phyloP scores from a whole-genome alignment of 2,113 vertebrate species.

The Catharus bicknelli region DNA sequence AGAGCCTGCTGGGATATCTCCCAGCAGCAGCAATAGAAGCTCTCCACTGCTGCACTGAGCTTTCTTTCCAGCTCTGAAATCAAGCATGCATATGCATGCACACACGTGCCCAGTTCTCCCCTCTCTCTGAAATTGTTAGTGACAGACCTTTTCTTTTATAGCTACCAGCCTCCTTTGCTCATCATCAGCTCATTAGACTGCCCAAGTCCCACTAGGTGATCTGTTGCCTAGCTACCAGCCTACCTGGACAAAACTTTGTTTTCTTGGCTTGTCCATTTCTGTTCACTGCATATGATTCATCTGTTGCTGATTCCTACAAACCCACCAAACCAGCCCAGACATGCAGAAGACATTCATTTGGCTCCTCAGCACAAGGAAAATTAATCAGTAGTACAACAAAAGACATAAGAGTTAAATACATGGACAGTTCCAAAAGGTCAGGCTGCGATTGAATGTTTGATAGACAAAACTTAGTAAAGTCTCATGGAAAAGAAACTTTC shows the following conservation, averaged over 20 bases:
- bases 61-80: neutral
- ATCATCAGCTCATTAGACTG: neutral
- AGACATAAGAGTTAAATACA: neutral
- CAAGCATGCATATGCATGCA: neutral
- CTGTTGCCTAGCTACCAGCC: neutral
- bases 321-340: slow-evolving; percentile 1
- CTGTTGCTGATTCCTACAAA: neutral
- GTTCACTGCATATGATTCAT: slow-evolving; percentile 17
- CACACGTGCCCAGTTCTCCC: neutral
- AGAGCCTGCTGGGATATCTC: neutral
- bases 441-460: neutral
- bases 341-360: slow-evolving; percentile 1
- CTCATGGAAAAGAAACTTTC: neutral
- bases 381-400: neutral
- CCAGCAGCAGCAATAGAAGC: neutral
- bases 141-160: neutral
- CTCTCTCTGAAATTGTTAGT: neutral
- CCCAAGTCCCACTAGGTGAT: neutral
- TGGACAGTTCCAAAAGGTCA: neutral
- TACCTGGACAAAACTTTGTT: slow-evolving; percentile 28
- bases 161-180: neutral
- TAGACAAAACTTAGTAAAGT: neutral
- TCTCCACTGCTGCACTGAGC: neutral
- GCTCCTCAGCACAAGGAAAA: neutral
- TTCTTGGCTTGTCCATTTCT: slow-evolving; percentile 15